phyloP scores from a whole-genome alignment of 2,888 invertebrate species.

The Harmothoe impar region DNA sequence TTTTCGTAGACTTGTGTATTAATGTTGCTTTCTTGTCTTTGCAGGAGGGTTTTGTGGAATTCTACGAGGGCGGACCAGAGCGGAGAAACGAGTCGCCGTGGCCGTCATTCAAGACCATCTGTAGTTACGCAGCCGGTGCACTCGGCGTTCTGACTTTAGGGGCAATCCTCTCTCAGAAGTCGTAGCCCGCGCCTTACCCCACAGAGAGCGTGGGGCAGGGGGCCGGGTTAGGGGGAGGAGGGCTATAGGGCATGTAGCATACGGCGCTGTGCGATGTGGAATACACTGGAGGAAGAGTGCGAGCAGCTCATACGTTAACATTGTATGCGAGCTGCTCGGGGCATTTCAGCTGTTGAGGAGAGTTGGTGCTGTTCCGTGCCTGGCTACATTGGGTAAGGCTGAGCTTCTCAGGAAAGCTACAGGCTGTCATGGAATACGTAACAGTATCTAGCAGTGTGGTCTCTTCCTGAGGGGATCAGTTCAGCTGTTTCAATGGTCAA shows the following conservation, averaged over 20 bases:
- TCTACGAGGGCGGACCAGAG: conserved; percentile 73
- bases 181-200: conserved; percentile 61
- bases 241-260: neutral
- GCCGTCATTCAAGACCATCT: conserved; percentile 76
- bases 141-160: conserved; percentile 80
- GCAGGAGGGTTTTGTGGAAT: conserved; percentile 80
- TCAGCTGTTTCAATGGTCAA: too few species aligned
- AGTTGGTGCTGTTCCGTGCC: too few species aligned
- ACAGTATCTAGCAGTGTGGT: too few species aligned
- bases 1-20: neutral
- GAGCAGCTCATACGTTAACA: too few species aligned
- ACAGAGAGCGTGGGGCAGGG: conserved; percentile 67
- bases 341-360: too few species aligned
- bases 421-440: too few species aligned
- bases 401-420: too few species aligned
- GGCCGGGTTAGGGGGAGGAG: neutral
- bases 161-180: conserved; percentile 78
- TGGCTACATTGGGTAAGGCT: too few species aligned
- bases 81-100: conserved; percentile 74
- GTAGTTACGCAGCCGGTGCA: conserved; percentile 78
- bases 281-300: neutral
- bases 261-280: neutral
- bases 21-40: conserved; percentile 67
- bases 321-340: too few species aligned
- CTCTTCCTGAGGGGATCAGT: too few species aligned